Evolutionary conservation across 2,888 invertebrate genomes (phyloP), one percentile per base, ranked within the genome.

Genomic region (Nomada ferruginata): DNA sequence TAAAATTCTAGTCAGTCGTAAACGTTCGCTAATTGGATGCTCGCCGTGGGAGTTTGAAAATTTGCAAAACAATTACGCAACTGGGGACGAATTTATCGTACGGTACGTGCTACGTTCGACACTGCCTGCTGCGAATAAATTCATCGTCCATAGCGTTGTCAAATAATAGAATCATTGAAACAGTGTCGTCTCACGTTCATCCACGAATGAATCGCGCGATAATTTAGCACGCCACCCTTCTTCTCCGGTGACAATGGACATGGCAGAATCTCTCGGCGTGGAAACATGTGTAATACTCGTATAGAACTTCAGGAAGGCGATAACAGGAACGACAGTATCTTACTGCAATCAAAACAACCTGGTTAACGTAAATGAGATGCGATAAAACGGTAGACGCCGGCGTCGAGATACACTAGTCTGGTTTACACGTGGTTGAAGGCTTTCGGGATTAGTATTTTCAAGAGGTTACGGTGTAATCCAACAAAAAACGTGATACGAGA

Each of bases 11-110:
- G 84, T 79, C 81, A 61, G 63, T 80, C 85, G 79, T 83, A 85
- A 89, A 75, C 70, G 77, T 36, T 53, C 72, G 81, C 81, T 89
- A 88, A 88, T 89, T 87, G 86, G 79, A 85, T 82, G 82, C 61
- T 76, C 79, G 74, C 26, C 26, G 59, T 42, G 52, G 57, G 61
- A 61, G 57, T 57, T 44, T 18, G 61, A 79, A 72, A 79, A 63
- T 79, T 79, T 57, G 71, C 72, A 36, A 72, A 80, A 72, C 80
- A 80, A 80, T 80, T 72, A 79, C 61, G 72, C 61, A 26, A 66
- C 72, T 36, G 23, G 66, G 61, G 71, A 66, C 60, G 55, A 61
- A 72, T 79, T 79, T 61, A 47, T 26, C n/a, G 18, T 52, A 26
- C n/a, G n/a, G 26, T 20, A 47, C 64, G 47, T 23, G 79, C 36